phyloP scores from a whole-genome alignment of 2,113 vertebrate genomes.

The Puma concolor region DNA sequence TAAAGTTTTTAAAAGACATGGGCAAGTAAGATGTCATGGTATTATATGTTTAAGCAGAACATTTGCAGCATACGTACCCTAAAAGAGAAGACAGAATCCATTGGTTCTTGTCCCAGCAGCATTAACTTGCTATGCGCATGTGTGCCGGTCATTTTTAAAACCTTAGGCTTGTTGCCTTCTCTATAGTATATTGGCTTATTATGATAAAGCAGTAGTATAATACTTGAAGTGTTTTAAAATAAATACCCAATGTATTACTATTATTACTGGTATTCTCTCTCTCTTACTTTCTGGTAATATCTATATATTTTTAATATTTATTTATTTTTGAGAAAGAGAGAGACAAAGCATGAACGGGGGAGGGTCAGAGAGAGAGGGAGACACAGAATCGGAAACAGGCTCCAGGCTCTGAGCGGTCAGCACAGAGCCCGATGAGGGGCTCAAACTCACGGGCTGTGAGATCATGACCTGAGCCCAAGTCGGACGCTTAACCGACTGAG shows the following conservation, averaged over 20 bases:
- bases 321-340: no score
- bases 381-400: no score
- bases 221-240: not conserved
- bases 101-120: not conserved
- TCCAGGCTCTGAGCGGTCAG: no score
- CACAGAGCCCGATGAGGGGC: no score
- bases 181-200: not conserved
- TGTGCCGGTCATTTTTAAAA: not conserved
- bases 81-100: not conserved
- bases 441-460: no score
- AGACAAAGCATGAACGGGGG: no score
- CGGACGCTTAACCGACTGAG: no score
- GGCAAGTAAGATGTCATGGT: not conserved
- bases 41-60: not conserved
- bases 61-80: not conserved
- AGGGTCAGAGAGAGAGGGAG: no score
- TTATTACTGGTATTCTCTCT: not conserved
- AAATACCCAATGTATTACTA: not conserved
- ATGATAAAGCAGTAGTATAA: not conserved
- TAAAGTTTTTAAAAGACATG: not conserved
- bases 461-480: no score
- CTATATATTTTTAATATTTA: no score
- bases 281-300: not conserved
- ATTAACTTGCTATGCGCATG: not conserved
- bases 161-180: not conserved